These are phyloP conservation scores for Anthophora plumipes DNA, from an alignment of 2,888 invertebrate genomes.

Conservation along the genomic window DNA sequence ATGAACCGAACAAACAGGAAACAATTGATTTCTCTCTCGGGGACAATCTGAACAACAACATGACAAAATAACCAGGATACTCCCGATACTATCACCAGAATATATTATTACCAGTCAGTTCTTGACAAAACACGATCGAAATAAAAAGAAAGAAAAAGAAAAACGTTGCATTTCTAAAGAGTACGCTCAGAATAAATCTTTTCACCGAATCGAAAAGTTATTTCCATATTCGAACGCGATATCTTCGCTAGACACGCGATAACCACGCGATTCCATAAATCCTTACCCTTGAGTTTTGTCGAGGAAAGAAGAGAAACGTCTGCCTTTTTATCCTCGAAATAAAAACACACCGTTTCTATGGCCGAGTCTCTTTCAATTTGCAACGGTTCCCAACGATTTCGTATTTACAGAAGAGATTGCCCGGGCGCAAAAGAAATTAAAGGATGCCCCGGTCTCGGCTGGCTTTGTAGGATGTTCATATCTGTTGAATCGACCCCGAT, in stretches of 20 bases:
- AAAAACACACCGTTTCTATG: conserved; percentile 36
- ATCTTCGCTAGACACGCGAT: neutral
- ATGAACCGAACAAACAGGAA: too few species aligned
- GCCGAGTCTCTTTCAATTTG: conserved; percentile 44
- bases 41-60: too few species aligned
- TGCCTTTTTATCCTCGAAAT: conserved; percentile 14
- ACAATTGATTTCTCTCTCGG: too few species aligned
- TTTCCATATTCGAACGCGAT: neutral
- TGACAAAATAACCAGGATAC: too few species aligned
- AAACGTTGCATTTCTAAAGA: too few species aligned
- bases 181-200: neutral
- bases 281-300: neutral
- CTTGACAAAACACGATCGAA: too few species aligned
- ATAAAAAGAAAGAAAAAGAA: too few species aligned
- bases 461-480: conserved; percentile 56
- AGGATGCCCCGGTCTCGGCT: conserved; percentile 17
- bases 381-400: conserved; percentile 34
- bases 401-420: conserved; percentile 59
- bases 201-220: too few species aligned
- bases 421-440: conserved; percentile 54
- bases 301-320: conserved; percentile 1
- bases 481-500: conserved; percentile 58
- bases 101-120: too few species aligned
- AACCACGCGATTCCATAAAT: neutral
- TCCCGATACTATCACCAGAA: too few species aligned